A percentile compares a stretch with the other conserved stretches of the same genome.
Conservation (phyloP, 2,888 invertebrate genomes). For the Serripes groenlandicus region DNA sequence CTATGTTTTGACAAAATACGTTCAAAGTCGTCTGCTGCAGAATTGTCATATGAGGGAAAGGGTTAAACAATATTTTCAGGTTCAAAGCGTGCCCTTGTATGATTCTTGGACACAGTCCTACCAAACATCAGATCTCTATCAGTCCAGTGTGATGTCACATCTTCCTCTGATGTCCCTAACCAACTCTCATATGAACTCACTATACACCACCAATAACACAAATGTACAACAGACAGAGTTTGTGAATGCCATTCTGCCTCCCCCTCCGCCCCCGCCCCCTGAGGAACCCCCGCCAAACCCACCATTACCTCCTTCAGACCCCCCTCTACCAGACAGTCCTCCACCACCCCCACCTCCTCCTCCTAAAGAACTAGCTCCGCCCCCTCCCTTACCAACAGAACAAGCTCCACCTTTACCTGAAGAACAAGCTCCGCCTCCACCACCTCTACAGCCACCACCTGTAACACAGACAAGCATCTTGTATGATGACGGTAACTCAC, state of each 20-base stretch:
- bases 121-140: constrained; percentile 3
- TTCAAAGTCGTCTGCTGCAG: too few relatives aligned
- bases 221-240: background rate
- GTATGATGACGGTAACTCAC: too few relatives aligned
- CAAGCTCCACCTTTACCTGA: background rate
- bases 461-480: background rate
- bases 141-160: background rate
- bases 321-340: constrained; percentile 41
- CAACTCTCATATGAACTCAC: background rate
- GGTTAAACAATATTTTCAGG: background rate
- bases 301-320: constrained; percentile 68
- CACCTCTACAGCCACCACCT: background rate
- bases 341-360: constrained; percentile 59
- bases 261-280: constrained; percentile 69
- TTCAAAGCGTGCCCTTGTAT: constrained; percentile 5
- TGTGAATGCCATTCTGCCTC: constrained; percentile 35
- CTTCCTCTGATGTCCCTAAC: background rate
- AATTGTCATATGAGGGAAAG: too few relatives aligned
- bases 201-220: constrained; percentile 19
- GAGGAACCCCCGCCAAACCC: constrained; percentile 61
- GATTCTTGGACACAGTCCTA: constrained; percentile 14
- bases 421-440: background rate
- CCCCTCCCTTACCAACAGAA: constrained; percentile 52
- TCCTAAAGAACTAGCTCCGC: constrained; percentile 43
- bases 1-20: too few relatives aligned